Conservation (phyloP, 1,140 invertebrate species). For the Eciton burchellii region DNA sequence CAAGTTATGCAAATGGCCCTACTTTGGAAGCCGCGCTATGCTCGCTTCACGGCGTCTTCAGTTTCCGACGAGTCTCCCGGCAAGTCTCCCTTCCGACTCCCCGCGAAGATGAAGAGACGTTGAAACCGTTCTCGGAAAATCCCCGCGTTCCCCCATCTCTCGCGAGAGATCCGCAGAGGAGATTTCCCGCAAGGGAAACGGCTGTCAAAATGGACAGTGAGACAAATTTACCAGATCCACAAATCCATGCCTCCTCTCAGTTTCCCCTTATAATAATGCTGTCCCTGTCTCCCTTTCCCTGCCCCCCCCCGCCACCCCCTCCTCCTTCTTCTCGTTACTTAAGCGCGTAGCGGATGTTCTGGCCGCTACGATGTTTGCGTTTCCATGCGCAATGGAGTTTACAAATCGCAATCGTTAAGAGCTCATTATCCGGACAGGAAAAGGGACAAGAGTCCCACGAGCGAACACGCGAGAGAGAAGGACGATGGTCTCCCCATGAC, state of each 20-base stretch:
- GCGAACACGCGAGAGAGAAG: constrained; percentile 13
- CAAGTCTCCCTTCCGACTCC: background rate
- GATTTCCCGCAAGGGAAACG: no score
- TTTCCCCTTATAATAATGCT: background rate
- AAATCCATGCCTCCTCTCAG: background rate
- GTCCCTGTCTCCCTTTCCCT: no score
- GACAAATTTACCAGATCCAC: no score
- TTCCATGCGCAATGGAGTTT: background rate
- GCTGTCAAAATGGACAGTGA: background rate
- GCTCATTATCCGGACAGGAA: constrained; percentile 43
- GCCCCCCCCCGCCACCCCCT: no score
- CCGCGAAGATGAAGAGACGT: background rate
- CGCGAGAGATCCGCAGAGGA: no score
- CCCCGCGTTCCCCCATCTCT: no score
- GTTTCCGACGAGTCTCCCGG: constrained; percentile 39
- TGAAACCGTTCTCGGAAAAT: background rate
- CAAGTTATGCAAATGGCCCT: constrained; percentile 71
- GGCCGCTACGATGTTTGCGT: background rate
- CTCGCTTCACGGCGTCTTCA: constrained; percentile 51
- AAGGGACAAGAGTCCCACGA: background rate
- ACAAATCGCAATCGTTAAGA: background rate
- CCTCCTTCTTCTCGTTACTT: no score
- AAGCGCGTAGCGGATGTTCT: no score
- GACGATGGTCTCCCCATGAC: constrained; percentile 53
- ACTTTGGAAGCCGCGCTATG: constrained; percentile 47